Evolutionary conservation across 2,888 invertebrate genomes (phyloP).

Genomic region (Morpho deidamia): DNA sequence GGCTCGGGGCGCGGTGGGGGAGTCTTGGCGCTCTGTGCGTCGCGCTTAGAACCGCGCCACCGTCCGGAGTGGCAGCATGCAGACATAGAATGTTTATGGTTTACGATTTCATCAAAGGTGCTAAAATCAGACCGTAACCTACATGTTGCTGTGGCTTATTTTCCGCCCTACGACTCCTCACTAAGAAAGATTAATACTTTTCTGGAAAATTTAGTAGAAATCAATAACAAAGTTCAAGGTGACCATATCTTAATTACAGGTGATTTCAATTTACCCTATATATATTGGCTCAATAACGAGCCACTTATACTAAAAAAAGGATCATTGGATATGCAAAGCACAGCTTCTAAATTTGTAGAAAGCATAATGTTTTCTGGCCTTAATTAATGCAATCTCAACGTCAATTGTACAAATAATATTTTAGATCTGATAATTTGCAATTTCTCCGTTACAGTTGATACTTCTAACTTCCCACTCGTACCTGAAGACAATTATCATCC

Average conservation of each 20-base stretch:
- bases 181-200: background rate
- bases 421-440: constrained; percentile 1
- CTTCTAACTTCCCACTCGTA: background rate
- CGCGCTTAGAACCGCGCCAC: background rate
- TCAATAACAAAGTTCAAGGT: background rate
- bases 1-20: constrained; percentile 3
- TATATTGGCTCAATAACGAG: background rate
- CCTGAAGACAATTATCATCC: background rate
- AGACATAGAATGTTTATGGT: constrained; percentile 7
- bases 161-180: background rate
- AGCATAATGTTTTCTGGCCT: background rate
- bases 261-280: constrained; percentile 2
- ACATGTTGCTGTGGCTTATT: constrained; percentile 7
- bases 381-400: background rate
- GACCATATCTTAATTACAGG: background rate
- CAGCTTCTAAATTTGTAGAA: background rate
- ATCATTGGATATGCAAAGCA: background rate
- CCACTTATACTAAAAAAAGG: background rate
- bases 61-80: constrained; percentile 3
- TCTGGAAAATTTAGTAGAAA: background rate
- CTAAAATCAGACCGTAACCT: background rate
- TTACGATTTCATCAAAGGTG: background rate
- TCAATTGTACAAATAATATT: background rate
- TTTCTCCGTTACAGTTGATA: background rate
- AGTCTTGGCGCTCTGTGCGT: constrained; percentile 5